phyloP scores from a whole-genome alignment of 2,797 vertebrate genomes.

The Mormyrus hasselquistii region DNA sequence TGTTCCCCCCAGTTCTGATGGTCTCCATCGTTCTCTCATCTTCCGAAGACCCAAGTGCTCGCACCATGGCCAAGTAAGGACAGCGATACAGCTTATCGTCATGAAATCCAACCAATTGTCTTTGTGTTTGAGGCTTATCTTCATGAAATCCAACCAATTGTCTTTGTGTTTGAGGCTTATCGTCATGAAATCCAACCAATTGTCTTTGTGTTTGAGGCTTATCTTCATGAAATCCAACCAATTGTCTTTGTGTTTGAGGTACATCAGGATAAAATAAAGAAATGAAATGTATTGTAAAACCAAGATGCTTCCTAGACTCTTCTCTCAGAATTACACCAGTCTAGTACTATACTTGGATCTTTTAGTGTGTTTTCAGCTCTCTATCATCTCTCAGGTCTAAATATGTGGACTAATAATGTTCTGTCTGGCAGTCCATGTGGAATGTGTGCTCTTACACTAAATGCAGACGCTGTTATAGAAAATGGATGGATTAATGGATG shows the following conservation, averaged over 20 bases:
- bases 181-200: too few species aligned
- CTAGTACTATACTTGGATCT: neutral
- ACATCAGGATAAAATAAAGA: neutral
- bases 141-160: neutral
- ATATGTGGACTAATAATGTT: neutral
- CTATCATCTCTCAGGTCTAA: neutral
- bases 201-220: too few species aligned
- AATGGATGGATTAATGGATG: slow-evolving; percentile 2
- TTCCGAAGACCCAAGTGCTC: neutral
- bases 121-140: neutral
- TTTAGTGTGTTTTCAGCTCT: neutral
- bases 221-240: neutral
- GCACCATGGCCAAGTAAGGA: neutral
- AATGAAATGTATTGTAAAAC: neutral
- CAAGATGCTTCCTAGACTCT: neutral
- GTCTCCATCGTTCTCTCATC: neutral
- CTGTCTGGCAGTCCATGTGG: neutral
- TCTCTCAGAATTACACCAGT: neutral
- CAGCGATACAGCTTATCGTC: neutral
- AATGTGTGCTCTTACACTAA: neutral
- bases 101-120: neutral
- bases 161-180: neutral
- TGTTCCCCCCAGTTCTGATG: neutral
- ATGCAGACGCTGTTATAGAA: neutral
- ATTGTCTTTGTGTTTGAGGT: neutral